Base-by-base conservation (phyloP, 2,888 invertebrate species). In the Agrochola circellaris region DNA sequence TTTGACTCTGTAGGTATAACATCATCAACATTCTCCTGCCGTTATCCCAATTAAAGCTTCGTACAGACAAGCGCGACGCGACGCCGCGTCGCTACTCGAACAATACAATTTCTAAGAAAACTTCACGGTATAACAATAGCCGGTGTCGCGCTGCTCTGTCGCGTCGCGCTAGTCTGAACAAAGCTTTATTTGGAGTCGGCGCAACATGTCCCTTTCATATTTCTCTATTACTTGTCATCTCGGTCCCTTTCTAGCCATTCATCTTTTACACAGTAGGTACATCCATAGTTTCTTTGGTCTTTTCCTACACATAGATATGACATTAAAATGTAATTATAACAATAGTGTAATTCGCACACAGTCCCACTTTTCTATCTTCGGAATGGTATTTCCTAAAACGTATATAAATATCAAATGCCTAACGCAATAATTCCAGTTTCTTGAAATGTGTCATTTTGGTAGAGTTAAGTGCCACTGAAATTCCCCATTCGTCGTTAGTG, bases 381-480 rank as follows among this genome's bases (percentile, higher is more conserved):
- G n/a, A n/a, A 20, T 2, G 61, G 69, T 69, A 56, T 79, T 70
- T 61, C 54, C 78, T 1, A 54, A 62, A 78, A 9, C 6, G 1
- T 79, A 15, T 71, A 38, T 70, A 48, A 20, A 56, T 62, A 54
- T 54, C 9, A 73, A n/a, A 51, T 54, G 5, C 30, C 30, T 62
- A 54, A 54, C 30, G 34, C 20, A 45, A 75, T 45, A n/a, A 45
- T 26, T 15, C n/a, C 8, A 42, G 15, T 77, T 56, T 48, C 20
- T 64, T n/a, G 54, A 4, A 48, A 48, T 77, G 38, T 13, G 30
- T 71, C 3, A 62, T 71, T 38, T 48, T 38, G 2, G 8, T 42
- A 2, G 20, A 45, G 26, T 30, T 45, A 11, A 8, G 61, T 54
- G 38, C 38, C 45, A 23, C 23, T 20, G 11, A 62, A 79, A 51